phyloP scores from a whole-genome alignment of 2,888 invertebrate species.

The Dicranocentrus wangi region DNA sequence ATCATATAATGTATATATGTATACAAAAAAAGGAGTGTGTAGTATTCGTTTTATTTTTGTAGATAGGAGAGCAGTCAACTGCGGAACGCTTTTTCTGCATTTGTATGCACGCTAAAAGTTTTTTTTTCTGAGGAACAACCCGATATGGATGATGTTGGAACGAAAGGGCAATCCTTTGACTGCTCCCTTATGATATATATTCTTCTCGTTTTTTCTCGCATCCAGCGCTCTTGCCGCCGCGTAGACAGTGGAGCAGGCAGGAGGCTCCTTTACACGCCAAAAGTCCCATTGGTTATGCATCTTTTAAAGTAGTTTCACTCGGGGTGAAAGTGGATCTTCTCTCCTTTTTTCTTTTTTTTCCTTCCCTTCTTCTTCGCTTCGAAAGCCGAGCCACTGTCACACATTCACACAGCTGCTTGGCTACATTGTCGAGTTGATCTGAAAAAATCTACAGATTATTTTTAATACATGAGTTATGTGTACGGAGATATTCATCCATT shows the following conservation, averaged over 20 bases:
- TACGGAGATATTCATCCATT: neutral
- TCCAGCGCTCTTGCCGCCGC: too few relatives aligned
- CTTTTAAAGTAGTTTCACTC: neutral
- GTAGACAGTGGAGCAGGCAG: too few relatives aligned
- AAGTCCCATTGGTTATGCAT: conserved; percentile 20
- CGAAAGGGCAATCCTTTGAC: conserved; percentile 15
- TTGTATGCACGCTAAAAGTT: conserved; percentile 11
- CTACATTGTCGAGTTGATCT: neutral
- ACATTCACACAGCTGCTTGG: conserved; percentile 2
- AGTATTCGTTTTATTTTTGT: too few relatives aligned
- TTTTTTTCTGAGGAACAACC: too few relatives aligned
- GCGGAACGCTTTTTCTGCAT: too few relatives aligned
- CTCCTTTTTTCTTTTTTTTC: neutral
- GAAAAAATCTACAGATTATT: neutral
- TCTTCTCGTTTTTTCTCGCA: neutral
- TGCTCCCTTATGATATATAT: conserved; percentile 34
- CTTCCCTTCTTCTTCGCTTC: neutral
- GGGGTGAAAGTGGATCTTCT: conserved; percentile 6
- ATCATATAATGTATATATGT: too few relatives aligned
- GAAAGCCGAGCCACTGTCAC: neutral
- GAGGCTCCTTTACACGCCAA: conserved; percentile 10
- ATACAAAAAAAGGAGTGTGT: too few relatives aligned
- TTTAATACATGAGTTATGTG: conserved; percentile 5
- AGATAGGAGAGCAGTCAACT: too few relatives aligned
- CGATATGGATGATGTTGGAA: neutral